Base-by-base conservation (phyloP, 2,888 invertebrate genomes). In the Drosophila anomelani region DNA sequence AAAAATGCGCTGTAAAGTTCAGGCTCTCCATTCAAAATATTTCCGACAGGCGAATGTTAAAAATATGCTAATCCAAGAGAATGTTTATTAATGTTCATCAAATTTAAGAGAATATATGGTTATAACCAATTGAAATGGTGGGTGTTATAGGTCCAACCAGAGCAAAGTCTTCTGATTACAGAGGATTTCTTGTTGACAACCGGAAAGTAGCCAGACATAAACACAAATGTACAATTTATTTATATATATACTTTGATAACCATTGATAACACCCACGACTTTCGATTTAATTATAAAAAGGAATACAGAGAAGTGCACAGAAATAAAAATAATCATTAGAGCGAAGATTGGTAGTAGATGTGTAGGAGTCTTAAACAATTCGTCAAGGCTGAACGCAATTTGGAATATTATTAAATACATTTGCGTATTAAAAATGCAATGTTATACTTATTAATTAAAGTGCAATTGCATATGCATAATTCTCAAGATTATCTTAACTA, bases 221-320 rank as follows among this genome's bases (percentile, higher is more conserved):
- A 68, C 68, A 63, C 64, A 68, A 68, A 68, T 23, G 15, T 68
- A 56, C 46, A 68, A 62, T 67, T 73, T 63, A 53, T 66, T 76
- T 38, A 29, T 41, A 49, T 68, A 61, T 64, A 36, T 26, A 46
- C 58, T 77, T 61, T 85, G 83, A 87, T 85, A 85, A 85, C 87
- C 85, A 80, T 77, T 85, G 85, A 88, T 85, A 88, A 85, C 85
- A 83, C 85, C 85, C 85, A 83, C 85, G 79, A 85, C 82, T 82
- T 79, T 88, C 57, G 54, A 68, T 78, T 69, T 63, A 39, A 47
- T 57, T 56, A 51, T 69, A 63, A 58, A 62, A 67, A 72, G 64
- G 44, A 61, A 75, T 73, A 81, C 44, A 80, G 39, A 53, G 55
- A 57, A 64, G 38, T 39, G 39, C 32, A 68, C 46, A 46, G 46